These are phyloP conservation scores for Chrysochloris asiatica DNA, from an alignment of 2,113 vertebrate species.

Conservation along the genomic window DNA sequence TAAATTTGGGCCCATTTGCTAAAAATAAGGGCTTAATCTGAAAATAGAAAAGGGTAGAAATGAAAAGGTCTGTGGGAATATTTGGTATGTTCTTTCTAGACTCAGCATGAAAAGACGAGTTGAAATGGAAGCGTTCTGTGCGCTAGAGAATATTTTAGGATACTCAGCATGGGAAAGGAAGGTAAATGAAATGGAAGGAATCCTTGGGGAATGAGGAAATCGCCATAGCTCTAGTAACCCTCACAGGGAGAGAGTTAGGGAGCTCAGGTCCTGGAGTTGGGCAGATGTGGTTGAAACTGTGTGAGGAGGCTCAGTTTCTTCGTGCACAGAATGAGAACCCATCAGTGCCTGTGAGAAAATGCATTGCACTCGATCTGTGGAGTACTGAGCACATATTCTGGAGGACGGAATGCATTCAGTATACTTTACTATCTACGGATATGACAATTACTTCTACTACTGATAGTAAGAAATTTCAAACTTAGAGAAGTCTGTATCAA, in stretches of 20 bases:
- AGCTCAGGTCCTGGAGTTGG: fast-evolving
- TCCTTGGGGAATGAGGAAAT: neutral
- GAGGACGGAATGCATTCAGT: neutral
- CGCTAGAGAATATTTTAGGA: too few relatives aligned
- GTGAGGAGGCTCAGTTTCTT: neutral
- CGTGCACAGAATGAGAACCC: neutral
- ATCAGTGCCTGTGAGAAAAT: neutral
- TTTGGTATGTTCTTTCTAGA: neutral
- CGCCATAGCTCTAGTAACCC: too few relatives aligned
- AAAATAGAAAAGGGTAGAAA: neutral
- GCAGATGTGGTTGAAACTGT: neutral
- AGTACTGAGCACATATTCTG: fast-evolving
- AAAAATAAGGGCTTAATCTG: neutral
- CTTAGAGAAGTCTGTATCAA: neutral
- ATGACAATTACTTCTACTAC: neutral
- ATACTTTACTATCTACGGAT: neutral
- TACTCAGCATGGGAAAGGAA: neutral
- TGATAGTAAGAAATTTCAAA: neutral
- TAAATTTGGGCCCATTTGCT: neutral
- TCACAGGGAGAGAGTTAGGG: neutral
- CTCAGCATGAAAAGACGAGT: neutral
- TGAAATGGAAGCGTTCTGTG: neutral
- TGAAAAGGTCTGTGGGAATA: neutral
- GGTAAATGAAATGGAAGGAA: neutral
- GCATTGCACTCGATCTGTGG: neutral